Evolutionary conservation across 2,888 invertebrate species (phyloP).

Genomic region (Sussaba pulchella): DNA sequence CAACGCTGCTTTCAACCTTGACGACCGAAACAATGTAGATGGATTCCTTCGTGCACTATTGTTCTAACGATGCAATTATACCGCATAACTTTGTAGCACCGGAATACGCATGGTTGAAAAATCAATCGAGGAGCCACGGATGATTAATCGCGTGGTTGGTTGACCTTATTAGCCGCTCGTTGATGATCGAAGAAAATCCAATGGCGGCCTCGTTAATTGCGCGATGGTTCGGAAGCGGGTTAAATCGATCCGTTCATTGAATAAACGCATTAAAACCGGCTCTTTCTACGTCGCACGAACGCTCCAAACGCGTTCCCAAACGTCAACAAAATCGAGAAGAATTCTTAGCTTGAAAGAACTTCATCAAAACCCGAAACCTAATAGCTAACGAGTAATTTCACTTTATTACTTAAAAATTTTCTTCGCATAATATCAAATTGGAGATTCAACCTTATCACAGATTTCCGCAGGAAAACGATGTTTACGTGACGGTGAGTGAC

Average conservation of each 20-base stretch:
- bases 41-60: slow-evolving; percentile 41
- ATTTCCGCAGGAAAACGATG: no score
- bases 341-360: no score
- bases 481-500: no score
- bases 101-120: slow-evolving; percentile 38
- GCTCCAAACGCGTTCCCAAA: slow-evolving; percentile 22
- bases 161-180: slow-evolving; percentile 70
- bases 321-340: no score
- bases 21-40: slow-evolving; percentile 38
- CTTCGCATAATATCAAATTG: no score
- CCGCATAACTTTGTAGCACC: slow-evolving; percentile 26
- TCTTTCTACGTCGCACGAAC: slow-evolving; percentile 30
- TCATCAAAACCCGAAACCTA: no score
- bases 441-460: no score
- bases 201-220: slow-evolving; percentile 65
- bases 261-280: slow-evolving; percentile 62
- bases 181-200: slow-evolving; percentile 70
- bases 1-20: slow-evolving; percentile 60
- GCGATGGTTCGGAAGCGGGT: slow-evolving; percentile 59
- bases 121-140: slow-evolving; percentile 42
- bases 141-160: slow-evolving; percentile 62
- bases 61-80: slow-evolving; percentile 40
- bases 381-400: no score
- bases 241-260: slow-evolving; percentile 70
- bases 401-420: no score